Conservation (phyloP, 1,140 invertebrate genomes). For the Drosophila miranda region DNA sequence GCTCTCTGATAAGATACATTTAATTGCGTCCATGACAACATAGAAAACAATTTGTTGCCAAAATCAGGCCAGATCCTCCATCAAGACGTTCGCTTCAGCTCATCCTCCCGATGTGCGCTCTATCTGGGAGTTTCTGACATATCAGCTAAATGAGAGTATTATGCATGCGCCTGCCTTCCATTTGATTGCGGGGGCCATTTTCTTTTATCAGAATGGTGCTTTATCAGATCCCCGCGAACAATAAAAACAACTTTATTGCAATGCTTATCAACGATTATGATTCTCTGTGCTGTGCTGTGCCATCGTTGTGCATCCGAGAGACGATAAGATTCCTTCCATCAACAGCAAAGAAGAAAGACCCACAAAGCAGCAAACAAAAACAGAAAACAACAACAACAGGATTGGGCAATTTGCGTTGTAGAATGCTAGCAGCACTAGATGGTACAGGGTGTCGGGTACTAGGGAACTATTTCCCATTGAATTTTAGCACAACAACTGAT, state of each 20-base stretch:
- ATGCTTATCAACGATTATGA: slow-evolving; percentile 67
- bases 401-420: slow-evolving; percentile 14
- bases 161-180: slow-evolving; percentile 1
- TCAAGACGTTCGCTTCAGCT: slow-evolving; percentile 26
- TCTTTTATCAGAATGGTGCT: slow-evolving; percentile 11
- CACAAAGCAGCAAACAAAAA: slow-evolving; percentile 27
- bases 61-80: slow-evolving; percentile 36
- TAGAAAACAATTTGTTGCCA: slow-evolving; percentile 25
- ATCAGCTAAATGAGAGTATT: slow-evolving; percentile 23
- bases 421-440: slow-evolving; percentile 20
- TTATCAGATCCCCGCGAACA: slow-evolving; percentile 49
- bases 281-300: slow-evolving; percentile 5
- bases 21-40: slow-evolving; percentile 46
- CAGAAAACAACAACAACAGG: slow-evolving; percentile 4
- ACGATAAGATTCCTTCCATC: slow-evolving; percentile 40
- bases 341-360: slow-evolving; percentile 27
- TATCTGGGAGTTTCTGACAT: slow-evolving; percentile 22
- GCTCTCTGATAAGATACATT: slow-evolving; percentile 64
- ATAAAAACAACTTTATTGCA: slow-evolving; percentile 66
- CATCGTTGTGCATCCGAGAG: slow-evolving; percentile 50
- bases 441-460: background rate
- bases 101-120: slow-evolving; percentile 3
- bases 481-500: background rate
- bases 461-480: too few species aligned
- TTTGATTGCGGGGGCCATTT: slow-evolving; percentile 13